A percentile compares a stretch with the other conserved stretches of the same genome.
Conservation (phyloP, 2,113 vertebrate species). For the Apaloderma vittatum region DNA sequence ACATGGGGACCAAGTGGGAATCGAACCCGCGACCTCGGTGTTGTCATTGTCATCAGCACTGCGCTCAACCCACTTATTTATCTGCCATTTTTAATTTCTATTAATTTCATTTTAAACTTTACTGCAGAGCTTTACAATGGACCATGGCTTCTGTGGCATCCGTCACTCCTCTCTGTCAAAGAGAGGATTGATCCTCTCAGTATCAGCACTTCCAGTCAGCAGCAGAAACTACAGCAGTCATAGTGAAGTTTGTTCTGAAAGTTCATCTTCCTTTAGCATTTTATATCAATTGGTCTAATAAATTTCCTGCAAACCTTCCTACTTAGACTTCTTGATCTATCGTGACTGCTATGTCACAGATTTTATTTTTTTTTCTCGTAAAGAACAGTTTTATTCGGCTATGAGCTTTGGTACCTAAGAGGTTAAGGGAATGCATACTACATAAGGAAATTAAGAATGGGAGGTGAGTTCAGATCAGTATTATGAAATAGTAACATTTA, state of each 20-base stretch:
- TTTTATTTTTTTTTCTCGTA: not conserved
- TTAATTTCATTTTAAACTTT: not conserved
- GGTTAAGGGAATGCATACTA: not conserved
- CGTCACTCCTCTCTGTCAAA: not conserved
- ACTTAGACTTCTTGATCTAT: not conserved
- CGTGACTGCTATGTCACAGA: rapidly evolving
- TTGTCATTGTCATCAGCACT: too few species aligned
- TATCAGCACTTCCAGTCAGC: not conserved
- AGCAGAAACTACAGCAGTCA: not conserved
- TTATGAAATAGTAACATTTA: not conserved
- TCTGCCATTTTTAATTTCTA: not conserved
- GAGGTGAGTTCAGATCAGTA: not conserved
- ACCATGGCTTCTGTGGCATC: not conserved
- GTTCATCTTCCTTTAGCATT: not conserved
- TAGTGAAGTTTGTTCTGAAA: not conserved
- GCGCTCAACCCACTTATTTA: too few species aligned
- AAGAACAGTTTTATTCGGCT: not conserved
- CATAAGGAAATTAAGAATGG: not conserved
- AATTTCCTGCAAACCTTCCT: not conserved
- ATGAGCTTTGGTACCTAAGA: not conserved
- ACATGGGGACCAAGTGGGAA: too few species aligned
- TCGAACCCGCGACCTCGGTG: too few species aligned
- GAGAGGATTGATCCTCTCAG: not conserved
- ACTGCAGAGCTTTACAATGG: not conserved
- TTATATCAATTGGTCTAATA: not conserved